Percentiles rank a stretch among this genome's conserved stretches.
Conservation (phyloP, 2,888 invertebrate species). For the Phasia obesa region DNA sequence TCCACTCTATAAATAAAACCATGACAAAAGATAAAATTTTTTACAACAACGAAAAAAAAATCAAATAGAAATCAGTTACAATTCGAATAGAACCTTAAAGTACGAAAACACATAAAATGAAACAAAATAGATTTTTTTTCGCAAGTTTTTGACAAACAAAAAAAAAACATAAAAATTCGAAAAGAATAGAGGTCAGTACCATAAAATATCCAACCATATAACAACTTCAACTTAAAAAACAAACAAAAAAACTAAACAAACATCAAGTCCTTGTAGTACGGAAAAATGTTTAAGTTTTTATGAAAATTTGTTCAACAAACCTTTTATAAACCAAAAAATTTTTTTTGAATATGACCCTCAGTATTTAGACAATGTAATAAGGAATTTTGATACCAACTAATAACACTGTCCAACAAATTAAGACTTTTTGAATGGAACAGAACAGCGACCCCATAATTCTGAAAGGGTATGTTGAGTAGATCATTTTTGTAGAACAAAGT, state of each 20-base stretch:
- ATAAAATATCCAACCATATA: constrained; percentile 27
- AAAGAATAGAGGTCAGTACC: constrained; percentile 66
- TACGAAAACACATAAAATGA: no score
- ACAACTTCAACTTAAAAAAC: constrained; percentile 40
- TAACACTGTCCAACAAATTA: no score
- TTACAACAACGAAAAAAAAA: constrained; percentile 7
- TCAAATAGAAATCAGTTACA: constrained; percentile 28
- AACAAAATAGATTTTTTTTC: no score
- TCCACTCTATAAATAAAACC: constrained; percentile 60
- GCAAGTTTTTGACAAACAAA: background rate
- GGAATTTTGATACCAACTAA: no score
- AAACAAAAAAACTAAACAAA: background rate
- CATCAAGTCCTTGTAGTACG: background rate
- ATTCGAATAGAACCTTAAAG: constrained; percentile 15
- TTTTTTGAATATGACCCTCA: no score
- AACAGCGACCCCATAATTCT: no score
- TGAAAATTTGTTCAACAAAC: no score
- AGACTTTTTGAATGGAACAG: no score
- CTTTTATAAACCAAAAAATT: no score
- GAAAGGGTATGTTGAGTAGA: no score
- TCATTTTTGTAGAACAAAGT: no score
- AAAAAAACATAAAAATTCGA: constrained; percentile 26
- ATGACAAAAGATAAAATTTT: constrained; percentile 40
- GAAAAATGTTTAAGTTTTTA: background rate
- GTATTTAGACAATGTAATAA: no score